These are phyloP conservation scores for Diploptera punctata DNA, from an alignment of 2,888 invertebrate genomes.

Conservation along the genomic window DNA sequence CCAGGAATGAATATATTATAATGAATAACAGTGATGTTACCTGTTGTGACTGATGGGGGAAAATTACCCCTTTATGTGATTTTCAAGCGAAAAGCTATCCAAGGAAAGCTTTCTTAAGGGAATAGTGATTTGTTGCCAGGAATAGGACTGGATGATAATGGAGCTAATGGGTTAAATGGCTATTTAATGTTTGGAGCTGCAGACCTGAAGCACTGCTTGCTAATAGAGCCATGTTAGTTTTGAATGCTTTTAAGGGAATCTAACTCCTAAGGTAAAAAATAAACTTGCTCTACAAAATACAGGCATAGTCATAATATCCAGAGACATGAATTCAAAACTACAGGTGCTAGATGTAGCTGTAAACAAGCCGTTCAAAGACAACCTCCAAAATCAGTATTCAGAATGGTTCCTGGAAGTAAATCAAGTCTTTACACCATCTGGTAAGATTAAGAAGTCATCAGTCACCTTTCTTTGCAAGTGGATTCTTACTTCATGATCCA, in stretches of 20 bases:
- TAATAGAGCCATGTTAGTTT: conserved; percentile 33
- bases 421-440: conserved; percentile 25
- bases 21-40: conserved; percentile 24
- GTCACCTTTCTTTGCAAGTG: conserved; percentile 15
- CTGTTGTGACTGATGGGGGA: conserved; percentile 21
- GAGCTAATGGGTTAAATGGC: conserved; percentile 41
- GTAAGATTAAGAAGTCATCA: conserved; percentile 35
- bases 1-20: conserved; percentile 19
- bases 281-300: conserved; percentile 6
- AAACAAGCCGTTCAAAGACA: conserved; percentile 39
- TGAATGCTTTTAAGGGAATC: conserved; percentile 40
- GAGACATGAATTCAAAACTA: conserved; percentile 36
- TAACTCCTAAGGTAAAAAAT: conserved; percentile 32
- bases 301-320: conserved; percentile 37
- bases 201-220: conserved; percentile 38
- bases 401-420: too few species aligned
- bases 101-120: conserved; percentile 37
- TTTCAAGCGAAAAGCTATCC: conserved; percentile 34
- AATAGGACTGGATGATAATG: conserved; percentile 40
- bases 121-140: conserved; percentile 38
- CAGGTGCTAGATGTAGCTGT: conserved; percentile 37
- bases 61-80: conserved; percentile 14
- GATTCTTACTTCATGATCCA: conserved; percentile 31
- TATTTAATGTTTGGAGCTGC: conserved; percentile 37
- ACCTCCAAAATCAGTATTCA: conserved; percentile 22